Evolutionary conservation across 2,113 vertebrate genomes (phyloP).

Genomic region (Prinia subflava): DNA sequence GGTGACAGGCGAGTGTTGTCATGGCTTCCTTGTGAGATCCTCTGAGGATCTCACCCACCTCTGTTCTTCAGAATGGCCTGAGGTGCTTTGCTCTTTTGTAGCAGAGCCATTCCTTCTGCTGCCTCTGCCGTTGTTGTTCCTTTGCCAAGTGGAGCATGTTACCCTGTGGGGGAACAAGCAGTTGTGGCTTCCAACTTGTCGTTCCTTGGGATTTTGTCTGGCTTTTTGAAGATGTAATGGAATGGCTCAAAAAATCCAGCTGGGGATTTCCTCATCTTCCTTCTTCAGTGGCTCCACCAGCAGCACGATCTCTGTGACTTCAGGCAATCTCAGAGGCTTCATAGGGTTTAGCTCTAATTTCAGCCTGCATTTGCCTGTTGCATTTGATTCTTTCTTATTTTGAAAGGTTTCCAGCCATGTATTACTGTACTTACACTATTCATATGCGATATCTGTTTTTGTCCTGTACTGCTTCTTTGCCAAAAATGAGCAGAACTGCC

Average conservation of each 20-base stretch:
- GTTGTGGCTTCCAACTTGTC: not conserved
- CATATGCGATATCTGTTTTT: not conserved
- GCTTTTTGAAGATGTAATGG: not conserved
- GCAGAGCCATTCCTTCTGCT: not conserved
- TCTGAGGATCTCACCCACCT: not conserved
- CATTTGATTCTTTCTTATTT: not conserved
- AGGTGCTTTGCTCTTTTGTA: not conserved
- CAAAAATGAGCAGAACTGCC: not conserved
- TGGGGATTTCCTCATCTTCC: not conserved
- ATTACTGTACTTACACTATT: not conserved
- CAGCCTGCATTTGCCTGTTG: not conserved
- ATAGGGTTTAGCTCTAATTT: not conserved
- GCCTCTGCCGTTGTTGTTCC: not conserved
- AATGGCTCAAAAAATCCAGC: not conserved
- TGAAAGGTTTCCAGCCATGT: not conserved
- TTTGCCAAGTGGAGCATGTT: not conserved
- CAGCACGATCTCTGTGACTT: not conserved
- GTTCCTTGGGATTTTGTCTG: not conserved
- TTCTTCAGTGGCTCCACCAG: not conserved
- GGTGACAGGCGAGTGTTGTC: not conserved
- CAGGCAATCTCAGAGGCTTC: not conserved
- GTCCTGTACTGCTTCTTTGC: not conserved
- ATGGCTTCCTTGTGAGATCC: not conserved
- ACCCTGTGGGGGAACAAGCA: rapidly evolving
- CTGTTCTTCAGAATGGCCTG: not conserved